Evolutionary conservation across 2,113 vertebrate genomes (phyloP).

Genomic region (Hyperopisus bebe): DNA sequence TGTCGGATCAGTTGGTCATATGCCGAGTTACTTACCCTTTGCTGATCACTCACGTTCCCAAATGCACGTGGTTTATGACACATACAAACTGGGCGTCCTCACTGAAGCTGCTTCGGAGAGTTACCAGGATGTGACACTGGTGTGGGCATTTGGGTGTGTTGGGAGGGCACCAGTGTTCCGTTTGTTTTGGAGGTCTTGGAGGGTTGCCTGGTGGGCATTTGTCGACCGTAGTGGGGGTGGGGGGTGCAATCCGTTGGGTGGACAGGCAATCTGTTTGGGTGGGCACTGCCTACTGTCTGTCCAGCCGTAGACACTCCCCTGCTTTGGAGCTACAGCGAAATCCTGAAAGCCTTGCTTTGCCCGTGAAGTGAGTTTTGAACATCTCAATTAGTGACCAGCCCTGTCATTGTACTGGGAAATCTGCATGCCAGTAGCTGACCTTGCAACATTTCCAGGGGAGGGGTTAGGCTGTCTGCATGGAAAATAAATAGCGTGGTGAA

Average conservation of each 20-base stretch:
- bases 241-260: not conserved
- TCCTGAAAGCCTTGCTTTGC: not conserved
- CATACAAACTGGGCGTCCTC: not conserved
- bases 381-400: not conserved
- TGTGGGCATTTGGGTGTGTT: not conserved
- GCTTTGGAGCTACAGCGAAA: not conserved
- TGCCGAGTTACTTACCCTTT: not conserved
- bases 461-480: constrained; percentile 30
- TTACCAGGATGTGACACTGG: not conserved
- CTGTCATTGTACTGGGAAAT: not conserved
- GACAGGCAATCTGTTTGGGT: not conserved
- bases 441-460: constrained; percentile 8
- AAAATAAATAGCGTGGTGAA: constrained; percentile 51
- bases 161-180: not conserved
- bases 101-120: not conserved
- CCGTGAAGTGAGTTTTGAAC: not conserved
- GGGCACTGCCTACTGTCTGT: not conserved
- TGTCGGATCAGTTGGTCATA: not conserved
- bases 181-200: not conserved
- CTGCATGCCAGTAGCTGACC: constrained; percentile 19
- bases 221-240: not conserved
- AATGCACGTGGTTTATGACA: not conserved
- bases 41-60: not conserved
- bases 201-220: not conserved
- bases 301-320: not conserved